Conservation (phyloP, 2,888 invertebrate genomes). For the Quadriops clusia region DNA sequence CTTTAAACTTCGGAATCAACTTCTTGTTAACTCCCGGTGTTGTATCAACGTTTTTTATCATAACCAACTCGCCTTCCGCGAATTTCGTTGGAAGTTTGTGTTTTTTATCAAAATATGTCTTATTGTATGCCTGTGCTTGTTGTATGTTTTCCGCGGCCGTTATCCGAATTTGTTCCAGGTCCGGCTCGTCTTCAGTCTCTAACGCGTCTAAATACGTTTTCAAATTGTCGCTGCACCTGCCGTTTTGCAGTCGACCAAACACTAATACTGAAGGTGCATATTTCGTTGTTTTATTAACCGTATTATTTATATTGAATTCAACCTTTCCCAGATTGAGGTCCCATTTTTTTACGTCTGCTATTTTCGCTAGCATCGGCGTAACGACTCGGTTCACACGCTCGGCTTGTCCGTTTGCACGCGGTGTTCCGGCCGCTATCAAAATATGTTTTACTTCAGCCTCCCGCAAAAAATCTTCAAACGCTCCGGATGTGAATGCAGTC, state of each 20-base stretch:
- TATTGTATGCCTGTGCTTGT: conserved; percentile 9
- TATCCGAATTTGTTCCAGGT: conserved; percentile 9
- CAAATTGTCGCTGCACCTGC: conserved; percentile 6
- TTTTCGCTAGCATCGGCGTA: conserved; percentile 20
- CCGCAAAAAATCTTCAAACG: conserved; percentile 19
- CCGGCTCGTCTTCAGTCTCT: conserved; percentile 8
- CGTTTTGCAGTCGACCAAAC: conserved; percentile 10
- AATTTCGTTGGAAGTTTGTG: conserved; percentile 16
- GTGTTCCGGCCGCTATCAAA: conserved; percentile 20
- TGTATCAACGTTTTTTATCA: conserved; percentile 17
- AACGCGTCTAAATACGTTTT: conserved; percentile 5
- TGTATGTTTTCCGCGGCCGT: conserved; percentile 9
- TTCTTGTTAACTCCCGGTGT: conserved; percentile 16
- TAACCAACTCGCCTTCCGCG: conserved; percentile 16
- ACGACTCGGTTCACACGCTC: conserved; percentile 19
- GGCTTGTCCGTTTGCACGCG: conserved; percentile 25
- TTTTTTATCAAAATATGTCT: conserved; percentile 9
- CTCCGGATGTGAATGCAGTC: conserved; percentile 19
- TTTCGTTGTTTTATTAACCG: conserved; percentile 9
- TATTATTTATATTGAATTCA: conserved; percentile 17
- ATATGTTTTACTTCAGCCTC: conserved; percentile 17
- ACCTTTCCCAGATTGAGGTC: conserved; percentile 13
- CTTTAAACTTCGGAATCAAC: conserved; percentile 17
- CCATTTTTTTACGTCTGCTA: conserved; percentile 16
- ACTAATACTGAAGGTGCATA: conserved; percentile 9